Percentiles rank a stretch among this genome's conserved stretches.
Evolutionary conservation across 2,888 invertebrate species (phyloP).

Genomic region (Exephanes ischioxanthus): DNA sequence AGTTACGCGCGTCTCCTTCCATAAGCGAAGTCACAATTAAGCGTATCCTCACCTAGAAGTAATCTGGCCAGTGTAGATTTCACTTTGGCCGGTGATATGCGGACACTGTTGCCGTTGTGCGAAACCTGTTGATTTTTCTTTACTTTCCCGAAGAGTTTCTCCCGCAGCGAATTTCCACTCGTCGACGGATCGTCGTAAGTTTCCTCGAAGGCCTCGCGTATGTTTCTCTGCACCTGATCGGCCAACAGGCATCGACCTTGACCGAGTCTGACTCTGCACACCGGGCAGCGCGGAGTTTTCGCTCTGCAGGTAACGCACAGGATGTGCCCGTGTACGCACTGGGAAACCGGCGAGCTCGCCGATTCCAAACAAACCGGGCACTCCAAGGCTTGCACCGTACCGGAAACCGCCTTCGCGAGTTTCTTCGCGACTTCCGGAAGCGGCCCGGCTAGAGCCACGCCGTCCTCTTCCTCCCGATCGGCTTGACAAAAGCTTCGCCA

Average conservation of each 20-base stretch:
- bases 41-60: conserved; percentile 58
- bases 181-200: conserved; percentile 46
- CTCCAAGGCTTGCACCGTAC: conserved; percentile 84
- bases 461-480: conserved; percentile 50
- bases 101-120: background rate
- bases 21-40: too few relatives aligned
- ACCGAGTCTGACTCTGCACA: conserved; percentile 86
- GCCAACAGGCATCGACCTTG: conserved; percentile 83
- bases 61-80: conserved; percentile 63
- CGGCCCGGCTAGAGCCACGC: conserved; percentile 78
- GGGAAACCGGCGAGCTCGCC: conserved; percentile 88
- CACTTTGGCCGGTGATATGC: conserved; percentile 48
- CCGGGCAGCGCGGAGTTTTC: conserved; percentile 87
- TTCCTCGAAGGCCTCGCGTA: conserved; percentile 78
- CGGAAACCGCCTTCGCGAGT: conserved; percentile 80
- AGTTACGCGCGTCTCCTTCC: too few relatives aligned
- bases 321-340: conserved; percentile 89
- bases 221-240: conserved; percentile 80
- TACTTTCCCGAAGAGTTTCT: conserved; percentile 75
- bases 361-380: conserved; percentile 89
- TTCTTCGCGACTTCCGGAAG: conserved; percentile 81
- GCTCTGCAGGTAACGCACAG: conserved; percentile 87
- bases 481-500: conserved; percentile 74
- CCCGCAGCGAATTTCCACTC: conserved; percentile 64
- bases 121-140: conserved; percentile 31